Evolutionary conservation across 2,888 invertebrate genomes (phyloP), one percentile per base, ranked within the genome.

Genomic region (Dugesia japonica): DNA sequence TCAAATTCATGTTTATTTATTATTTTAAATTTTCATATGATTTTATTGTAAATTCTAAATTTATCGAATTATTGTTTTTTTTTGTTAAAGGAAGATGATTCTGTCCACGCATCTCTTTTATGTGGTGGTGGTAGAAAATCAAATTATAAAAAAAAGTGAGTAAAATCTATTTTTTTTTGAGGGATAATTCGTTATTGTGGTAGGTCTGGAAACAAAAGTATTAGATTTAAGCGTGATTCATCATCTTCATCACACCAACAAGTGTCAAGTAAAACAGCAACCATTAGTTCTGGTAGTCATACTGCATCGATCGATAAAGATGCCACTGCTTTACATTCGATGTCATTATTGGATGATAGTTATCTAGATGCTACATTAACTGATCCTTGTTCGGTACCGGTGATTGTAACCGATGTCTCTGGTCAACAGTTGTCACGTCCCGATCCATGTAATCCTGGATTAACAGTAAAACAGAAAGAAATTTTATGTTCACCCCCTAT

Each of bases 401-500:
- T 56, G 56, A 1, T 4, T 23, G 9, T 7, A 7, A 4, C 56
- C 17, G 56, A 56, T 56, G 31, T 31, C 7, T 31, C 31, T 31
- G 31, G 31, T 31, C 31, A 31, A 31, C 31, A 31, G 31, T n/a
- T 56, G n/a, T 23, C n/a, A 7, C 23, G 56, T n/a, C 56, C 56
- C 17, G 56, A 56, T 23, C 4, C 56, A 1, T 56, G 56, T 23
- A 56, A 56, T 20, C 23, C 56, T n/a, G 56, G 56, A 20, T 56
- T 56, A 7, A 20, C 56, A 13, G 7, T n/a, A 7, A 56, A 56
- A 56, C 56, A 56, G 7, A 56, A 56, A 23, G 56, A 56, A 56
- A n/a, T 56, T 56, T 56, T 56, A 23, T 56, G 56, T 56, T 56
- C 56, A 56, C 56, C 56, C n/a, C 56, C 56, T 9, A 56, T 56